Conservation (phyloP, 2,888 invertebrate genomes). For the Aradus depressus region DNA sequence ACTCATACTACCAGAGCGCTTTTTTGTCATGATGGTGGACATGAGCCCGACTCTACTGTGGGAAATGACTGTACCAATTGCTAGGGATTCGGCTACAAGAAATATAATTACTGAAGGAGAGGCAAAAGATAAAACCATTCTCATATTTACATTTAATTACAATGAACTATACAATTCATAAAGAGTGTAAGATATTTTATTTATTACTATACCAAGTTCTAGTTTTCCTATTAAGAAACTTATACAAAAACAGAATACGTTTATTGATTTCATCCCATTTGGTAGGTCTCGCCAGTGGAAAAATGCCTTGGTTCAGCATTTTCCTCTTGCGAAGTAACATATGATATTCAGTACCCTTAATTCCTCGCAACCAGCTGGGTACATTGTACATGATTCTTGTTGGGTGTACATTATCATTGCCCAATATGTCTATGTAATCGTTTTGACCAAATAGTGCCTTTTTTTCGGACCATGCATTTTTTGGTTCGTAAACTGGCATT, state of each 20-base stretch:
- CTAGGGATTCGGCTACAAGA: too few species aligned
- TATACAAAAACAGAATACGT: constrained; percentile 61
- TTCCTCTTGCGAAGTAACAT: constrained; percentile 61
- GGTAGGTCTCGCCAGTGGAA: constrained; percentile 54
- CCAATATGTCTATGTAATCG: constrained; percentile 93
- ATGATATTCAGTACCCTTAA: constrained; percentile 75
- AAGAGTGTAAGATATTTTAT: background rate
- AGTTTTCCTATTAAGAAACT: constrained; percentile 68
- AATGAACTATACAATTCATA: background rate
- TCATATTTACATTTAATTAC: background rate
- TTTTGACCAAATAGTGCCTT: constrained; percentile 86
- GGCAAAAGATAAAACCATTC: too few species aligned
- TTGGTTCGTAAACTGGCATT: constrained; percentile 55
- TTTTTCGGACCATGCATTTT: constrained; percentile 61
- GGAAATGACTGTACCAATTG: too few species aligned
- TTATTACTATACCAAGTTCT: constrained; percentile 46
- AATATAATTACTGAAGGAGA: too few species aligned
- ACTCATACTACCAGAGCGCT: too few species aligned
- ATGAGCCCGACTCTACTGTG: too few species aligned
- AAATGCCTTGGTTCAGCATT: constrained; percentile 47
- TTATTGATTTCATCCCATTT: constrained; percentile 67
- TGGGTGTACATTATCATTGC: constrained; percentile 70
- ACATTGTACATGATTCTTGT: constrained; percentile 71
- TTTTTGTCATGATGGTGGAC: too few species aligned
- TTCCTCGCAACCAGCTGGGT: constrained; percentile 82